Base-by-base conservation (phyloP, 2,113 vertebrate genomes). In the Megaceryle maxima region DNA sequence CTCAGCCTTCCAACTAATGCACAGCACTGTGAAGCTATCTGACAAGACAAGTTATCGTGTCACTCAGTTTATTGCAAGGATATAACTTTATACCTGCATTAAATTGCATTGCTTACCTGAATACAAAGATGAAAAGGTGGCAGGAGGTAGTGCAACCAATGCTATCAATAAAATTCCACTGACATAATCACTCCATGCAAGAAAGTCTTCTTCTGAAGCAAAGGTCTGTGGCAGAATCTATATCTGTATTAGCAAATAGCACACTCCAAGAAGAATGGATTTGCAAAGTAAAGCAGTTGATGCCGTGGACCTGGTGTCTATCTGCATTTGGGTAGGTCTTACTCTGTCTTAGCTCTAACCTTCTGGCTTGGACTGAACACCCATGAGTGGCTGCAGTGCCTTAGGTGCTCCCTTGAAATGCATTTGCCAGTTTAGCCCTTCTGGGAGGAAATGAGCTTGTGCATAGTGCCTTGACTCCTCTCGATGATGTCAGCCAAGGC, bases 11-110 rank as follows among this genome's bases (percentile, higher is more conserved):
- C 66, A 90, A 62, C 69, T 92, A 83, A 92, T 78, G 48, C 62
- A 83, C 31, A 81, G 50, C 72, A 60, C 76, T 56, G 46, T 88
- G 87, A 94, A 94, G 60, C 63, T 86, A 41, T 64, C 67, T 93
- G 95, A 96, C 87, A 94, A 87, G 83, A 72, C 91, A 88, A 80
- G 83, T 95, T 92, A 92, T 51, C 1, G 0, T 92, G 92, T 64
- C 85, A 64, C 26, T 51, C 59, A 51, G 68, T 94, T 95, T 91
- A 94, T 75, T 50, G 64, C 2, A 16, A 88, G 19, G 72, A 78
- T 86, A 92, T 92, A 91, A 90, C 62, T 92, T 95, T 80, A 83
- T 88, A 78, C 20, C 33, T 26, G 9, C 8, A 56, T 20, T 75
- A 59, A 92, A 80, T 93, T 91, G 48, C 17, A 70, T 83, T 94